A percentile compares a stretch with the other conserved stretches of the same genome.
These are phyloP conservation scores for Brachyptera putata DNA, from an alignment of 2,888 invertebrate species.

Conservation along the genomic window DNA sequence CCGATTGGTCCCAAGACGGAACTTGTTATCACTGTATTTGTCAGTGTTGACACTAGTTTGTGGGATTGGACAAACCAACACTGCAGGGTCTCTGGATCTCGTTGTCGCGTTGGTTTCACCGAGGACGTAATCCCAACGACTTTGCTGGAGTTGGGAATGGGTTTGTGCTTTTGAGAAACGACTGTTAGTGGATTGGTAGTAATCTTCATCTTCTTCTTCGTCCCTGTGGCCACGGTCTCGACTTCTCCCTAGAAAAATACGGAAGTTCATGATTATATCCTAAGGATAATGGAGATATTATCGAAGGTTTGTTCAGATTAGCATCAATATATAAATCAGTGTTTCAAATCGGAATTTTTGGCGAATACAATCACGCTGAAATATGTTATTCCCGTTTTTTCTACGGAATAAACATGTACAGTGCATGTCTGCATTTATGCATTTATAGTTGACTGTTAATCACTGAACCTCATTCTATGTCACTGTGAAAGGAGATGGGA, in stretches of 20 bases:
- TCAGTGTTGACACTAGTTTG: background rate
- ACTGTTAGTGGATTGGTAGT: background rate
- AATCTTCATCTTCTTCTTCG: background rate
- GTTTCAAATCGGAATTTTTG: no score
- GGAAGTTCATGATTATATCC: no score
- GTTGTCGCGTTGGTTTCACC: conserved; percentile 29
- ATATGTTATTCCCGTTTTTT: no score
- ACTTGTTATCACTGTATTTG: conserved; percentile 5
- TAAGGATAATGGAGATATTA: no score
- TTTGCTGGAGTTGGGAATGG: conserved; percentile 1
- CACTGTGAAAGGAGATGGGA: no score
- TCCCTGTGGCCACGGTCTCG: conserved; percentile 1
- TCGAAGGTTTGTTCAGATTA: no score
- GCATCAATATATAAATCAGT: no score
- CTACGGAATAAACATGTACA: no score
- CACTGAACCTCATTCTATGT: no score
- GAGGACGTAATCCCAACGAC: background rate
- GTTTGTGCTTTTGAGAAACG: background rate
- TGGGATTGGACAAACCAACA: background rate
- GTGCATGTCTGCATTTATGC: no score
- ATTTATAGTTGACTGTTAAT: no score
- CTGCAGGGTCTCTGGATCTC: conserved; percentile 30
- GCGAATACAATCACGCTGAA: no score
- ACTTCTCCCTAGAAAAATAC: background rate
- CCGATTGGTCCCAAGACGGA: background rate